Percentiles rank a stretch among this genome's conserved stretches.
Conservation (phyloP, 2,888 invertebrate genomes). For the Isotomurus palustris region DNA sequence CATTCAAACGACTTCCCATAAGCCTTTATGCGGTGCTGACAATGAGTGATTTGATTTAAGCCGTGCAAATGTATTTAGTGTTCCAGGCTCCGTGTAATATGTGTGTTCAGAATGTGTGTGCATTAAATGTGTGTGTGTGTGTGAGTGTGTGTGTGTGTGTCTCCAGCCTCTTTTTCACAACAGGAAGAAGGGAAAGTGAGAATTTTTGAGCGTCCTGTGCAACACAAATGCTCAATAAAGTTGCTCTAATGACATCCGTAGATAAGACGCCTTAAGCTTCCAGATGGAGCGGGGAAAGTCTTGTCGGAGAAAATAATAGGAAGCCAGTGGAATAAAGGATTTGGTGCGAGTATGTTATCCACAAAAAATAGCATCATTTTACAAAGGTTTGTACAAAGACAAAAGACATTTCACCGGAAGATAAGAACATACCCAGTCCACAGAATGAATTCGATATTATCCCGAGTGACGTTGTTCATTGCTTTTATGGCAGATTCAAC, state of each 20-base stretch:
- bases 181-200: neutral
- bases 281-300: neutral
- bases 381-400: conserved; percentile 3
- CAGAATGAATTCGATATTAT: conserved; percentile 85
- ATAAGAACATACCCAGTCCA: conserved; percentile 78
- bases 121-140: too few relatives aligned
- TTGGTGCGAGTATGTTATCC: conserved; percentile 1
- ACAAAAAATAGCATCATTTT: conserved; percentile 3
- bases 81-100: neutral
- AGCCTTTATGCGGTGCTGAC: conserved; percentile 1
- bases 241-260: conserved; percentile 12
- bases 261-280: conserved; percentile 14
- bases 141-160: too few relatives aligned
- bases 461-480: conserved; percentile 77
- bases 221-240: conserved; percentile 13
- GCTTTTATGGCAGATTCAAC: conserved; percentile 81
- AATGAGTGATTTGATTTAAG: conserved; percentile 9
- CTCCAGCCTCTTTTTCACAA: too few relatives aligned
- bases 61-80: conserved; percentile 1
- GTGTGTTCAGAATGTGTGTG: too few relatives aligned
- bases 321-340: conserved; percentile 9
- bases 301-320: conserved; percentile 6
- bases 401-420: conserved; percentile 8
- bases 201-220: neutral
- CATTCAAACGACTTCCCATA: neutral